Conservation (phyloP, 2,797 vertebrate species). For the Lithobates sylvaticus region DNA sequence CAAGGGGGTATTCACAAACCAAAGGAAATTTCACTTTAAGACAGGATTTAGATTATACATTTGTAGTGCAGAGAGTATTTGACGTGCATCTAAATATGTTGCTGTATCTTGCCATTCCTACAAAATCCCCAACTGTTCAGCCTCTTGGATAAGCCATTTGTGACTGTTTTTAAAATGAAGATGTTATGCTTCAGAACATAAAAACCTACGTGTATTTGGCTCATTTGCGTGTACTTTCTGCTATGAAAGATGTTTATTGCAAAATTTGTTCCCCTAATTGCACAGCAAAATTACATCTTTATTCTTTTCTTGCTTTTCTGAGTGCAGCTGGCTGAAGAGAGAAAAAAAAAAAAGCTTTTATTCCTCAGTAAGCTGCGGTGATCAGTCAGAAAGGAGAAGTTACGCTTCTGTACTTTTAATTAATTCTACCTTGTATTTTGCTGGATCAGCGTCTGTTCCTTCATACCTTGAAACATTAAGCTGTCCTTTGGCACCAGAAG, state of each 20-base stretch:
- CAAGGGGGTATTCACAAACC: no score
- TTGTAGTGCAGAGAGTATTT: no score
- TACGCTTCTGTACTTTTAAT: constrained; percentile 37
- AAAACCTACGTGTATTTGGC: not conserved
- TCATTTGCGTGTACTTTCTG: not conserved
- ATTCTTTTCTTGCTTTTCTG: not conserved
- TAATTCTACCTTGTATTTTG: constrained; percentile 45
- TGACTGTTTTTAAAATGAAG: not conserved
- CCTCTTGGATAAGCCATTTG: no score
- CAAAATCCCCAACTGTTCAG: no score
- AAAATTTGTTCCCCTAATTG: constrained; percentile 3
- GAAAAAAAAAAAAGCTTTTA: not conserved
- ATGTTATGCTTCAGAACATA: not conserved
- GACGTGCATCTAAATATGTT: no score
- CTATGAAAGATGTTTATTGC: not conserved
- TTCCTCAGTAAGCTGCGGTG: constrained; percentile 20
- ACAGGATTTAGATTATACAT: no score
- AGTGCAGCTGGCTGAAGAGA: constrained; percentile 2
- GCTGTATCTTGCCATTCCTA: no score
- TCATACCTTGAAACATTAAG: constrained; percentile 33
- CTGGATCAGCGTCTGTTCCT: constrained; percentile 50
- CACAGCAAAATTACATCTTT: constrained; percentile 1
- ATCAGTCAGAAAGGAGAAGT: constrained; percentile 24
- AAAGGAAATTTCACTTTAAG: no score
- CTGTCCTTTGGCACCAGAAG: constrained; percentile 47